phyloP scores from a whole-genome alignment of 2,888 invertebrate species.

The Spicauda simplicius region DNA sequence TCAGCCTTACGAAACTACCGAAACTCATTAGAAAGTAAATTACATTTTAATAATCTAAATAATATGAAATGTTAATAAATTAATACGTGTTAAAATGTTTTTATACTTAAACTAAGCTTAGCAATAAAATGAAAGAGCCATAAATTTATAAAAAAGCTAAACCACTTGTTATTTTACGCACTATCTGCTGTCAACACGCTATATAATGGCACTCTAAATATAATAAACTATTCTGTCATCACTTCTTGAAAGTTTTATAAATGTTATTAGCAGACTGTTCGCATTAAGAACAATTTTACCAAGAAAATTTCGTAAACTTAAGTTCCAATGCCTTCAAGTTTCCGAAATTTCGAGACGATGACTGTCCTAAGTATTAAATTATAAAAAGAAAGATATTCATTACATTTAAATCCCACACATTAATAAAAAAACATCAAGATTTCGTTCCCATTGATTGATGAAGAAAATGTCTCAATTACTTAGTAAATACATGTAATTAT shows the following conservation, averaged over 20 bases:
- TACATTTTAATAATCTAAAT: slow-evolving; percentile 8
- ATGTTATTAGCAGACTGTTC: neutral
- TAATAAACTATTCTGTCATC: slow-evolving; percentile 11
- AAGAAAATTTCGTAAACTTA: neutral
- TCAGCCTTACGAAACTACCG: slow-evolving; percentile 53
- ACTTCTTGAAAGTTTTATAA: slow-evolving; percentile 5
- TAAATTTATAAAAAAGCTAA: slow-evolving; percentile 28
- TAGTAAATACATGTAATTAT: too few relatives aligned
- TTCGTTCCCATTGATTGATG: too few relatives aligned
- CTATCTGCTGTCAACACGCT: slow-evolving; percentile 8
- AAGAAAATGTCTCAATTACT: too few relatives aligned
- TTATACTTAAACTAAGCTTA: slow-evolving; percentile 15
- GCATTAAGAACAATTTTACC: neutral
- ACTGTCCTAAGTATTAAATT: too few relatives aligned
- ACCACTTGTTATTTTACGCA: neutral
- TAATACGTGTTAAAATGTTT: slow-evolving; percentile 44
- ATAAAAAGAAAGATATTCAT: too few relatives aligned
- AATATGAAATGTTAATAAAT: slow-evolving; percentile 51
- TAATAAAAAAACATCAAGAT: too few relatives aligned
- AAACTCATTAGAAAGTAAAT: slow-evolving; percentile 44
- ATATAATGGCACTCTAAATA: slow-evolving; percentile 23
- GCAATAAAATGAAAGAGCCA: slow-evolving; percentile 29
- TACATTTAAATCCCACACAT: too few relatives aligned
- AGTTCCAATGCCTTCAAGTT: too few relatives aligned
- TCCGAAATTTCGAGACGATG: too few relatives aligned